Base-by-base conservation (phyloP, 1,140 invertebrate species). In the Scaptomyza pallida region DNA sequence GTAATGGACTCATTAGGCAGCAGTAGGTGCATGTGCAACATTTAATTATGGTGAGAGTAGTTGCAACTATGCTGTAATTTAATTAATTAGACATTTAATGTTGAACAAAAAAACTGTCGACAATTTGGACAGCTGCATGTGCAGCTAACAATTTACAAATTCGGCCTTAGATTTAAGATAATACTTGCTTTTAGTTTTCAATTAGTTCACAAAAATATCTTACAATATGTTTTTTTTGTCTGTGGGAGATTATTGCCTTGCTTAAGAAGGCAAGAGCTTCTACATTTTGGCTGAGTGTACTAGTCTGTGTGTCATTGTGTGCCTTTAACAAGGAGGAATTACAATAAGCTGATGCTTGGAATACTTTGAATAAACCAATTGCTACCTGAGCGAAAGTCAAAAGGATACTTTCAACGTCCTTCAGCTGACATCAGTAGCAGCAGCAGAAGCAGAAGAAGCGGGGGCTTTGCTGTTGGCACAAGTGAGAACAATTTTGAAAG, bases 301-400 rank as follows among this genome's bases (percentile, higher is more conserved):
- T n/a, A n/a, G 33, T 37, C 33, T 37, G 33, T 62, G 33, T 62
- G 63, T 35, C 45, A 47, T 64, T 64, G 41, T 64, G 6, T 19
- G 45, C 2, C 26, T 26, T 41, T 48, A 78, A 56, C 60, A 48
- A 52, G 59, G 59, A 59, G 59, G 71, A 45, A 70, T 64, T 75
- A 52, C 71, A 69, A 75, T 75, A 71, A 82, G 65, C 62, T 68
- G 54, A 61, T 65, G 57, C 71, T 78, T 64, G 62, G 52, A 70
- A 72, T 86, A 71, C 80, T 72, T 81, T 62, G 73, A 81, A 78
- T 69, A 69, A 70, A 50, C 60, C 74, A 88, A 62, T 82, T 71
- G 33, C 45, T 23, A 43, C 45, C 43, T 74, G 65, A 44, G 17
- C 35, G 43, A 8, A 30, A 48, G 62, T 65, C 59, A 44, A 75